Base-by-base conservation (phyloP, 1,140 invertebrate genomes). In the Drosophila orena region DNA sequence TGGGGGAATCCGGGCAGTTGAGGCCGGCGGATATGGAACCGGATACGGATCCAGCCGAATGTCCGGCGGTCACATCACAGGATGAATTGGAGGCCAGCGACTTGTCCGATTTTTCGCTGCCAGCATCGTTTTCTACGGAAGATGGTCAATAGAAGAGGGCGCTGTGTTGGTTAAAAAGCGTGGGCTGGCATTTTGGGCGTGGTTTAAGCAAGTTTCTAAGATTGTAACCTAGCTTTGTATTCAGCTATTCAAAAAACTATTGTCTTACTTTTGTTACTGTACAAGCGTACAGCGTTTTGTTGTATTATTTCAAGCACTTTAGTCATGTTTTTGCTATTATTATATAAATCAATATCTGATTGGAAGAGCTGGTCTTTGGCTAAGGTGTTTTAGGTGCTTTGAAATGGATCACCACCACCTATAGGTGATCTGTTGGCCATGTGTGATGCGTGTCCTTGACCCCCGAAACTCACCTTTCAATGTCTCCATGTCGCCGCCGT, bases 51-150 rank as follows among this genome's bases (percentile, higher is more conserved):
- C 59, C 60, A 27, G 68, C 55, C 49, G 83, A 62, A 4, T 61
- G 68, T 12, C 71, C 62, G 56, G 65, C 57, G 40, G 76, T 89
- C 44, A 84, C 79, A 76, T 91, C 89, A 79, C 81, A 85, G 52
- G 83, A 83, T 35, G 83, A 83, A 37, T 43, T 68, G 49, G 80
- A 88, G 69, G 77, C 79, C 40, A 80, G 47, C 20, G 91, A 92
- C 58, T 92, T 92, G 46, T 91, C 91, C n/a, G 91, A 92, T 64
- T 92, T 92, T 75, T 90, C 91, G 44, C 91, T 92, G 65, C 81
- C 85, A 58, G 74, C 80, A 44, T 91, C 91, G 56, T 71, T 90
- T 86, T 92, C 91, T 92, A 72, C 40, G 57, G 56, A 58, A 66
- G 49, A 68, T 69, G 61, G 76, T 69, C 46, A 49, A 91, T 65